These are phyloP conservation scores for Gryllus bimaculatus DNA, from an alignment of 1,140 invertebrate species.

Conservation along the genomic window DNA sequence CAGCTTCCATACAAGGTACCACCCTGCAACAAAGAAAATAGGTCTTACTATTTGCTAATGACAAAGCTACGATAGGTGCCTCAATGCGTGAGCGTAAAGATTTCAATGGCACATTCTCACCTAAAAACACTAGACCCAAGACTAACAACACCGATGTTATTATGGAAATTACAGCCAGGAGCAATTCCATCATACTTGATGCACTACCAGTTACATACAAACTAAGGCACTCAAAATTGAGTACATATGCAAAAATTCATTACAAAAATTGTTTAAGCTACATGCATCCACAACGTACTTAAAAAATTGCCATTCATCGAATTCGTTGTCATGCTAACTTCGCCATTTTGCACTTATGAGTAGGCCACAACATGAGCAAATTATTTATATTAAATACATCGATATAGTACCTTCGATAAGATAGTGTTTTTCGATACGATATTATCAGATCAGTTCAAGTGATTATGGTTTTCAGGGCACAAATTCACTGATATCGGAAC, in stretches of 20 bases:
- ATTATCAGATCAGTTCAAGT: not conserved
- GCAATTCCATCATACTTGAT: conserved; percentile 37
- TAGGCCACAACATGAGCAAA: not conserved
- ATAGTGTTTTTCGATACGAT: not conserved
- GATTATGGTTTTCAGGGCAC: not conserved
- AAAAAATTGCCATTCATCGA: not conserved
- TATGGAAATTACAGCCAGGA: conserved; percentile 38
- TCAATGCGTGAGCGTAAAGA: not conserved
- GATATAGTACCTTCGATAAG: conserved; percentile 1
- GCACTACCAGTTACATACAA: conserved; percentile 6
- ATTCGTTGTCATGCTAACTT: conserved; percentile 1
- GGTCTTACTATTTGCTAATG: not conserved
- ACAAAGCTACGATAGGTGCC: not conserved
- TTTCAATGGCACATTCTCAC: conserved; percentile 31
- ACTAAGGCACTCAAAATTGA: not conserved
- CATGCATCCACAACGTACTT: not conserved
- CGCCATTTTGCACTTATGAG: not conserved
- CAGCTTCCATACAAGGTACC: conserved; percentile 84
- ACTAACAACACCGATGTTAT: conserved; percentile 39
- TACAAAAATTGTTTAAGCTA: not conserved
- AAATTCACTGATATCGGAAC: not conserved
- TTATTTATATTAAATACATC: conserved; percentile 1
- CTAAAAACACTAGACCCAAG: conserved; percentile 38
- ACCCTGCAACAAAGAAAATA: conserved; percentile 48
- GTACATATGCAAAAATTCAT: not conserved